These are phyloP conservation scores for Rhadinocentrus ornatus DNA, from an alignment of 2,797 vertebrate genomes.

Conservation along the genomic window DNA sequence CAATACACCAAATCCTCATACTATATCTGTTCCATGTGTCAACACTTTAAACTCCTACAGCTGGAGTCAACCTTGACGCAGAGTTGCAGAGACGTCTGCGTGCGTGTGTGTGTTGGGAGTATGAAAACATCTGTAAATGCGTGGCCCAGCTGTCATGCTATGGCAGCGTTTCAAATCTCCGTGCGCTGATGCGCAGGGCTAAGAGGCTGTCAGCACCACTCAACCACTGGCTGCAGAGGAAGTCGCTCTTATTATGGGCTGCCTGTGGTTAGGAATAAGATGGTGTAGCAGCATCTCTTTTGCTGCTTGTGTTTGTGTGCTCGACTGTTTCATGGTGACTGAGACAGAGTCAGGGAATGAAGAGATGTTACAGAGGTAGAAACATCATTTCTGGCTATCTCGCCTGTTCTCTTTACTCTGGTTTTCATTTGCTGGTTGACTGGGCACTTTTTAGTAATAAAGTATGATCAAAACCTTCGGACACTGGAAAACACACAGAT, in stretches of 20 bases:
- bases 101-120: slow-evolving; percentile 10
- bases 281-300: slow-evolving; percentile 33
- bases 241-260: slow-evolving; percentile 67
- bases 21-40: slow-evolving; percentile 61
- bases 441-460: slow-evolving; percentile 41
- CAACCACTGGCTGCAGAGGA: slow-evolving; percentile 63
- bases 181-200: slow-evolving; percentile 48
- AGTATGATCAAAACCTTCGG: too few relatives aligned
- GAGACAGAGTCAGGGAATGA: slow-evolving; percentile 21
- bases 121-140: slow-evolving; percentile 73
- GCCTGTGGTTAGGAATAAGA: slow-evolving; percentile 66
- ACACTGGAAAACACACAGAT: too few relatives aligned
- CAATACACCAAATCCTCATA: slow-evolving; percentile 53
- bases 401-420: slow-evolving; percentile 37
- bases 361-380: slow-evolving; percentile 49
- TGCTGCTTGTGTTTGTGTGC: slow-evolving; percentile 29
- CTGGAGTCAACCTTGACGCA: slow-evolving; percentile 57
- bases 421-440: slow-evolving; percentile 55
- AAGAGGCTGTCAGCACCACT: slow-evolving; percentile 71
- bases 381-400: slow-evolving; percentile 36
- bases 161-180: slow-evolving; percentile 56
- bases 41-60: slow-evolving; percentile 62
- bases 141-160: slow-evolving; percentile 53
- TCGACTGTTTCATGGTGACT: neutral
- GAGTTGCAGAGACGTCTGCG: slow-evolving; percentile 20